phyloP scores from a whole-genome alignment of 2,888 invertebrate genomes.

The Drosophila borborema region DNA sequence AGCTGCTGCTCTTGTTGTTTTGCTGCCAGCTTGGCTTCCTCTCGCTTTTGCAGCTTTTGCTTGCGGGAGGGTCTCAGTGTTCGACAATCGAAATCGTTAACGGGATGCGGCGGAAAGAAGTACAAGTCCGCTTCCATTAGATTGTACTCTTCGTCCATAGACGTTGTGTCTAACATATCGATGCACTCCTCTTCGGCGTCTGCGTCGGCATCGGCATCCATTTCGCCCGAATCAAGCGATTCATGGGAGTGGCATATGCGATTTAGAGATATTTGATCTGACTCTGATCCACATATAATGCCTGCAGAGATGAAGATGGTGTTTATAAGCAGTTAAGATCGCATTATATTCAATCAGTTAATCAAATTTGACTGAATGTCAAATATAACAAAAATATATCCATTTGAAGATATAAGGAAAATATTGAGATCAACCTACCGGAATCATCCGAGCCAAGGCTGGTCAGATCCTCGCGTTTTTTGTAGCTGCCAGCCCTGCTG shows the following conservation, averaged over 20 bases:
- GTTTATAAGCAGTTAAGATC: conserved; percentile 16
- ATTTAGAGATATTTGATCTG: conserved; percentile 85
- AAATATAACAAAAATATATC: not conserved
- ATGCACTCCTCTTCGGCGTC: conserved; percentile 87
- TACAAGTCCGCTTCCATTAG: conserved; percentile 84
- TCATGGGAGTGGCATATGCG: conserved; percentile 88
- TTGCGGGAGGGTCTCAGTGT: conserved; percentile 83
- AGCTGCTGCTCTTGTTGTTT: conserved; percentile 36
- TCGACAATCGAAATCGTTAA: conserved; percentile 81
- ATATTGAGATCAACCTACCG: conserved; percentile 68
- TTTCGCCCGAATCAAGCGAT: conserved; percentile 89
- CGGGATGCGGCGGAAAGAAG: conserved; percentile 77
- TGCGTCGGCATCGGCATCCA: conserved; percentile 87
- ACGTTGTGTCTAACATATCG: conserved; percentile 84
- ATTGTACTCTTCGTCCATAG: conserved; percentile 85
- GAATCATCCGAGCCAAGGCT: conserved; percentile 88
- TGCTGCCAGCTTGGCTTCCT: conserved; percentile 46
- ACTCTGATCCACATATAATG: conserved; percentile 87
- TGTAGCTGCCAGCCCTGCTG: conserved; percentile 69
- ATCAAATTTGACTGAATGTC: conserved; percentile 4
- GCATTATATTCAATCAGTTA: conserved; percentile 13
- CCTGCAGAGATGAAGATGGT: conserved; percentile 68
- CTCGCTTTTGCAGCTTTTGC: conserved; percentile 70
- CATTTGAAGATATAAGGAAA: not conserved
- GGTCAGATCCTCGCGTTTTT: conserved; percentile 86